Conservation (phyloP, 2,888 invertebrate species). For the Eurytoma adleriae region DNA sequence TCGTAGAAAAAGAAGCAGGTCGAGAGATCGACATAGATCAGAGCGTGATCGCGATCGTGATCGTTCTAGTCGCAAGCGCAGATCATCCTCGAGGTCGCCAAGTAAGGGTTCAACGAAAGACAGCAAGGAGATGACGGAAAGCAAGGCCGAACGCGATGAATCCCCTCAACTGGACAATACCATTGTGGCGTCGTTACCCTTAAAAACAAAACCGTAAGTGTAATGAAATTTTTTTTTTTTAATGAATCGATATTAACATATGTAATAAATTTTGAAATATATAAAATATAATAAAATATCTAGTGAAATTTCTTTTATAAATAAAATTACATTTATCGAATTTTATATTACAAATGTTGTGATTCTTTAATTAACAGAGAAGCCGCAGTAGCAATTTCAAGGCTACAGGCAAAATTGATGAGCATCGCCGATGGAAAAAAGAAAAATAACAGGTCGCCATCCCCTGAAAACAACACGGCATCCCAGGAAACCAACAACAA, state of each 20-base stretch:
- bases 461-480: conserved; percentile 63
- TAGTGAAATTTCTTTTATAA: too few relatives aligned
- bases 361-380: conserved; percentile 66
- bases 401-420: conserved; percentile 81
- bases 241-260: background rate
- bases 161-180: conserved; percentile 73
- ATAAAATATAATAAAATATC: too few relatives aligned
- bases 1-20: conserved; percentile 74
- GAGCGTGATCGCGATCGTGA: conserved; percentile 66
- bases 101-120: conserved; percentile 70
- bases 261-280: background rate
- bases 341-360: conserved; percentile 3
- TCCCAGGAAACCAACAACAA: conserved; percentile 65
- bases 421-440: conserved; percentile 79
- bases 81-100: conserved; percentile 71
- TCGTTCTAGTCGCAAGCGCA: conserved; percentile 71
- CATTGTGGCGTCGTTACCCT: conserved; percentile 72
- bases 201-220: conserved; percentile 74
- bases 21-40: conserved; percentile 73
- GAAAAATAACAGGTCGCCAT: conserved; percentile 72
- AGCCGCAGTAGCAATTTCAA: conserved; percentile 78
- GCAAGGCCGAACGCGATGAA: conserved; percentile 70
- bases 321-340: background rate
- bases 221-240: background rate
- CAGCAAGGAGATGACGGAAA: conserved; percentile 69